Conservation (phyloP, 2,888 invertebrate genomes). For the Acanthococcus lagerstroemiae region DNA sequence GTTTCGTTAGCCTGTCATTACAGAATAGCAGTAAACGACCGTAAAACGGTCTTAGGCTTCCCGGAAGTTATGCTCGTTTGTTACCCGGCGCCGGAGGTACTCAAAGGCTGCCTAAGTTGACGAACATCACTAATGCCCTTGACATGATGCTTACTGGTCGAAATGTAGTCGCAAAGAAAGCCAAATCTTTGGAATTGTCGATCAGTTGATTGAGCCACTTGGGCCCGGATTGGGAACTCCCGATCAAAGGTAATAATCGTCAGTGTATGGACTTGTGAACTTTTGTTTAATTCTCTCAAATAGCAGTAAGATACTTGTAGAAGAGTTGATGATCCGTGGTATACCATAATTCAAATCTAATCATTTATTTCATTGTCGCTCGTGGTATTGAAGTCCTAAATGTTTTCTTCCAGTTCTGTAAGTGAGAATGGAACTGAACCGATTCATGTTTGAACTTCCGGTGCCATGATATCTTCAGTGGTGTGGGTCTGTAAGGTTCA, state of each 20-base stretch:
- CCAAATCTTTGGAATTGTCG: constrained; percentile 92
- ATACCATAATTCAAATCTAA: too few relatives aligned
- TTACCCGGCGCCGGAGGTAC: constrained; percentile 96
- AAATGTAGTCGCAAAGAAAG: constrained; percentile 77
- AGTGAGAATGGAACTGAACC: too few relatives aligned
- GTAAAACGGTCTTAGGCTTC: constrained; percentile 76
- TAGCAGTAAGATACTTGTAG: too few relatives aligned
- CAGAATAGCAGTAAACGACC: constrained; percentile 87
- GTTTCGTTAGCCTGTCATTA: constrained; percentile 88
- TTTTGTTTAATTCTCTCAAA: constrained; percentile 20
- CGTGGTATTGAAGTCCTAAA: too few relatives aligned
- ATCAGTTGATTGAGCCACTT: constrained; percentile 77
- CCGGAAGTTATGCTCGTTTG: constrained; percentile 95
- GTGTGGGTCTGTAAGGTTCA: too few relatives aligned
- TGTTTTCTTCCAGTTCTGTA: too few relatives aligned
- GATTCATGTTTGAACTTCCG: too few relatives aligned
- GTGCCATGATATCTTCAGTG: too few relatives aligned
- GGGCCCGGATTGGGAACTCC: constrained; percentile 59
- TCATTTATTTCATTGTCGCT: too few relatives aligned
- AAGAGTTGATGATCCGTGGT: too few relatives aligned
- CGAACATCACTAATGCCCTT: constrained; percentile 73
- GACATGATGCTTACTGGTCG: constrained; percentile 90
- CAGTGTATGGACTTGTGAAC: background rate
- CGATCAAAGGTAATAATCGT: constrained; percentile 42
- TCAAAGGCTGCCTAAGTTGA: constrained; percentile 71